Base-by-base conservation (phyloP, 2,113 vertebrate genomes). In the Myocastor coypus region DNA sequence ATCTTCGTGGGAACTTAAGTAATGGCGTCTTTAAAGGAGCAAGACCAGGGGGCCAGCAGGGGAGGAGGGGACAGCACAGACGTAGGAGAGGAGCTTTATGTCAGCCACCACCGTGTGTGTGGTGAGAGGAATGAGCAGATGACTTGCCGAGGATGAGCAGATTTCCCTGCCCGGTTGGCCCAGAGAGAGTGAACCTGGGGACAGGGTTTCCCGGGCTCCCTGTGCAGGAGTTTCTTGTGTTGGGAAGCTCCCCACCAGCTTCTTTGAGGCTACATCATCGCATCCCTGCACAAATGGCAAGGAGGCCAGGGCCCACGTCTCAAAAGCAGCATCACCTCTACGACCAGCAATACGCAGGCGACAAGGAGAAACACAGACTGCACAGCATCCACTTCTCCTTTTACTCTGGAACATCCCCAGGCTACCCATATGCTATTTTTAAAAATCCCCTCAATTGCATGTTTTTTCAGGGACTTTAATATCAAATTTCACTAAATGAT, bases 1-100 rank as follows among this genome's bases (percentile, higher is more conserved):
- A 57, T 87, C 63, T 63, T 87, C 87, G 40, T 69, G 73, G 90
- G 20, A 34, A 90, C 87, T 92, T 81, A 83, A 66, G 24, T 73
- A 59, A 63, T 80, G 83, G 59, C 50, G 61, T 83, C 12, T 71
- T 78, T 55, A 50, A 95, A 89, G 69, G 40, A 85, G 17, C 34
- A 83, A 86, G 61, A 4, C 78, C 59, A 66, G 14, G 30, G 37
- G 46, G 91, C 78, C 81, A 78, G 83, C 91, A 4, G 17, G 22
- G 46, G 46, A 8, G 1, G 6, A 4, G 12, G 73, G 24, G 34
- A 42, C 46, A 61, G 34, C 61, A 69, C 89, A 64, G 24, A 87
- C 13, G 19, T 28, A 69, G 5, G 42, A 9, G 34, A 69, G 0
- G 7, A 50, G 19, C 5, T 52, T 55, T n/a, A 2, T 50, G 8